Evolutionary conservation across 2,888 invertebrate genomes (phyloP), one percentile per base, ranked within the genome.

Genomic region (Lasioglossum oenotherae): DNA sequence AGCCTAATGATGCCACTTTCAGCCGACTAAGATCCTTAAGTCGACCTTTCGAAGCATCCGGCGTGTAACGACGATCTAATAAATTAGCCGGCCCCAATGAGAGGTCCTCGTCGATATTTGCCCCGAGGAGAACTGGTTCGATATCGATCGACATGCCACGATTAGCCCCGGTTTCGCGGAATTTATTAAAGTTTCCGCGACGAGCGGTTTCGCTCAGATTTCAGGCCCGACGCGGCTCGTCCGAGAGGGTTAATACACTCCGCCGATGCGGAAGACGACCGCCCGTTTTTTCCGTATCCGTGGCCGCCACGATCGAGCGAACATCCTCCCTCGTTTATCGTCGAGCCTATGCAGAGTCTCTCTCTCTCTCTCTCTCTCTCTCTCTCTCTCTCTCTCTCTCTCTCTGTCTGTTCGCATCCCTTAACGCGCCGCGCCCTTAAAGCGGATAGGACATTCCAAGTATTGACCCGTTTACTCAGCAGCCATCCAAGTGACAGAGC

Each of bases 401-500:
- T 49, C 2, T 49, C 87, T 85, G 86, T 87, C 87, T 86, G 75
- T 79, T 87, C 88, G 89, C 91, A 88, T 92, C 92, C 92, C 93
- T 92, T 90, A 91, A 90, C 90, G 91, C 84, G 78, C 74, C 69
- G 35, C 69, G 90, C 91, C 91, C 92, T 94, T 94, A 94, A 94
- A 94, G 94, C 86, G 85, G 94, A 94, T 93, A 83, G 92, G 82
- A 84, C 93, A 91, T 93, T 92, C 93, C 92, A 91, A 94, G 94
- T 94, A 94, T 94, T 94, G 94, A 94, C 94, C 94, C 94, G 94
- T 92, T 91, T 92, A 92, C 93, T 91, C 86, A 89, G 85, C 85
- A 67, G 80, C 79, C 79, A 75, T 73, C 74, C 57, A 35, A 72
- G 72, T 49, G 41, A 75, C 72, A n/a, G 46, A 79, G 14, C 64